Percentiles rank a stretch among this genome's conserved stretches.
Evolutionary conservation across 2,113 vertebrate genomes (phyloP).

Genomic region (Lutjanus erythropterus): DNA sequence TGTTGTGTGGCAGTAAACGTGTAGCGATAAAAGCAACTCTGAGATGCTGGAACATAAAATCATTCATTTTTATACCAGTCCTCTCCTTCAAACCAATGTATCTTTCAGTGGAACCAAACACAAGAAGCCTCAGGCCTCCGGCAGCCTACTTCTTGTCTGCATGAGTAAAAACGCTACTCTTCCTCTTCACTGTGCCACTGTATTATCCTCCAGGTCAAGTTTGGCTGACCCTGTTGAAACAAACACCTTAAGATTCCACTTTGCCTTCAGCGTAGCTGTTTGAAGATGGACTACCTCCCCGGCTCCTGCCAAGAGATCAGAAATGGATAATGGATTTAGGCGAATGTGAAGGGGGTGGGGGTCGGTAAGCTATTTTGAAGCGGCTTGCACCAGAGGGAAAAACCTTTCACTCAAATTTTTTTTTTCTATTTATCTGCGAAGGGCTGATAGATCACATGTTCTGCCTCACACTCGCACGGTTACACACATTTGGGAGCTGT

Average conservation of each 20-base stretch:
- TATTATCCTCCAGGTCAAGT: slow-evolving; percentile 35
- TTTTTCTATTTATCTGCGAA: slow-evolving; percentile 14
- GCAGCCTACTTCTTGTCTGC: not conserved
- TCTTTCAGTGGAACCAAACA: not conserved
- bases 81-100: not conserved
- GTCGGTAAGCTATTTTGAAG: slow-evolving; percentile 39
- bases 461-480: slow-evolving; percentile 29
- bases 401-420: slow-evolving; percentile 19
- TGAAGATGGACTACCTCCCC: slow-evolving; percentile 54
- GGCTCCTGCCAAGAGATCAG: slow-evolving; percentile 51
- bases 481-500: slow-evolving; percentile 25
- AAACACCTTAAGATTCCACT: slow-evolving; percentile 35
- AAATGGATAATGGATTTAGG: slow-evolving; percentile 65
- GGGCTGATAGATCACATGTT: slow-evolving; percentile 38
- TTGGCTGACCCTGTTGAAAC: slow-evolving; percentile 13
- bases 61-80: not conserved
- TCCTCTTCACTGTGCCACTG: not conserved
- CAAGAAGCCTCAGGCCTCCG: not conserved
- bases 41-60: not conserved
- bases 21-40: not conserved
- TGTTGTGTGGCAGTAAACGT: not conserved
- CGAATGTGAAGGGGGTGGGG: not conserved
- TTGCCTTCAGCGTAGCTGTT: slow-evolving; percentile 43
- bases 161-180: not conserved
- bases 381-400: slow-evolving; percentile 31